These are phyloP conservation scores for Ameiurus melas DNA, from an alignment of 2,113 vertebrate species.

Conservation along the genomic window DNA sequence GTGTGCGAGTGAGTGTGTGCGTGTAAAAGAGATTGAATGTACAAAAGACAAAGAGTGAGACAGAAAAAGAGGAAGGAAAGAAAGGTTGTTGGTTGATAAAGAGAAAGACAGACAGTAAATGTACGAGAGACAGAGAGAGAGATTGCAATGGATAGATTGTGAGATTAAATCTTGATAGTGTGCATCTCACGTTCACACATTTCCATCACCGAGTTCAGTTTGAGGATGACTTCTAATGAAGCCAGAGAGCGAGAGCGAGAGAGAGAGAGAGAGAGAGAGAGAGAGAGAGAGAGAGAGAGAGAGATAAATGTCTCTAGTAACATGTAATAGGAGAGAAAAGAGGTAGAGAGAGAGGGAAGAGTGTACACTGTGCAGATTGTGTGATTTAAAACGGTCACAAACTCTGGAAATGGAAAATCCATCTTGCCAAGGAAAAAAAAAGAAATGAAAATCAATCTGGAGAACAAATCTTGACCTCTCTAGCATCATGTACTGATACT, in stretches of 20 bases:
- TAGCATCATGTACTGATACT: constrained; percentile 51
- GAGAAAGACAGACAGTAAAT: not conserved
- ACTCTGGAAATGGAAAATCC: constrained; percentile 50
- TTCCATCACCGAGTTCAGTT: not conserved
- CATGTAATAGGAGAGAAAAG: constrained; percentile 1
- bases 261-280: not conserved
- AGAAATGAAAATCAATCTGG: constrained; percentile 56
- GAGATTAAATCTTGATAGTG: not conserved
- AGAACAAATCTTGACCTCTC: constrained; percentile 55
- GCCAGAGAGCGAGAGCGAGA: not conserved
- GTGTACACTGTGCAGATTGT: constrained; percentile 2
- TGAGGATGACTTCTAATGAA: not conserved
- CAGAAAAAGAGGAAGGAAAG: not conserved
- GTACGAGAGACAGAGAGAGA: not conserved
- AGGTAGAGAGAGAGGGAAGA: not conserved
- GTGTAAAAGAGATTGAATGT: not conserved
- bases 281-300: not conserved
- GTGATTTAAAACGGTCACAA: constrained; percentile 45
- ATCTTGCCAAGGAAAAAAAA: constrained; percentile 39
- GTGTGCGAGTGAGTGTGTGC: not conserved
- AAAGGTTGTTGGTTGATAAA: constrained; percentile 2
- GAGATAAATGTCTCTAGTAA: not conserved
- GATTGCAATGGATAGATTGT: not conserved
- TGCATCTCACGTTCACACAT: not conserved
- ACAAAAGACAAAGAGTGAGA: not conserved